A percentile compares a stretch with the other conserved stretches of the same genome.
Conservation (phyloP, 1,140 invertebrate species). For the Pseudomyrmex cubaensis region DNA sequence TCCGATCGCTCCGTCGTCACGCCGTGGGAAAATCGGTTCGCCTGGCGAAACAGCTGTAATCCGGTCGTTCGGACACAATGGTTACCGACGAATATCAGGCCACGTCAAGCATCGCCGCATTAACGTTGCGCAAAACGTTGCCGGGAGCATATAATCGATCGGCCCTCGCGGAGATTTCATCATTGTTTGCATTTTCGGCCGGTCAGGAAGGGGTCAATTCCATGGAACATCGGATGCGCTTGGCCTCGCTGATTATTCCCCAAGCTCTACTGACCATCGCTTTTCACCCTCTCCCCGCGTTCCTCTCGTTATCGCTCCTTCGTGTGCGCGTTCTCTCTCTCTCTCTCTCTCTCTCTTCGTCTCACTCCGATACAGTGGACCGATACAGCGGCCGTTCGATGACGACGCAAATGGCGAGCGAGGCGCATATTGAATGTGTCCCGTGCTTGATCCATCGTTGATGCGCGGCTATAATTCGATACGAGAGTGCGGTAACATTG, state of each 20-base stretch:
- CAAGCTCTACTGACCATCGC: conserved; percentile 64
- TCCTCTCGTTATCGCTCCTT: background rate
- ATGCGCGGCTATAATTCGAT: conserved; percentile 65
- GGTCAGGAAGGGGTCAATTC: conserved; percentile 72
- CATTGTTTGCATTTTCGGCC: conserved; percentile 77
- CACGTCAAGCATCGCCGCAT: conserved; percentile 65
- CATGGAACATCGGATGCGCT: conserved; percentile 65
- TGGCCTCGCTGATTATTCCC: conserved; percentile 78
- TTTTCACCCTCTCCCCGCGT: conserved; percentile 14
- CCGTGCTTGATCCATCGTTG: conserved; percentile 56
- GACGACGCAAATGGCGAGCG: conserved; percentile 55
- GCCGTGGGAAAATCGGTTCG: conserved; percentile 35
- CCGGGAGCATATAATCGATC: conserved; percentile 75
- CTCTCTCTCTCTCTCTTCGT: conserved; percentile 5
- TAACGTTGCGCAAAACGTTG: conserved; percentile 53
- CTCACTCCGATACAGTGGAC: background rate
- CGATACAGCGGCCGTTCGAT: conserved; percentile 11
- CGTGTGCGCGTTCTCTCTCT: background rate
- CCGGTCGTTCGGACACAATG: conserved; percentile 21
- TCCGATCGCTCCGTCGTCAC: background rate
- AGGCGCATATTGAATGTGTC: conserved; percentile 52
- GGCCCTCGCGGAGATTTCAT: conserved; percentile 73
- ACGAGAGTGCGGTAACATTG: conserved; percentile 43
- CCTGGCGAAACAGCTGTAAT: conserved; percentile 55
- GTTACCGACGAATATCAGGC: conserved; percentile 61